Conservation (phyloP, 2,797 vertebrate genomes). For the Poeciliopsis turneri region DNA sequence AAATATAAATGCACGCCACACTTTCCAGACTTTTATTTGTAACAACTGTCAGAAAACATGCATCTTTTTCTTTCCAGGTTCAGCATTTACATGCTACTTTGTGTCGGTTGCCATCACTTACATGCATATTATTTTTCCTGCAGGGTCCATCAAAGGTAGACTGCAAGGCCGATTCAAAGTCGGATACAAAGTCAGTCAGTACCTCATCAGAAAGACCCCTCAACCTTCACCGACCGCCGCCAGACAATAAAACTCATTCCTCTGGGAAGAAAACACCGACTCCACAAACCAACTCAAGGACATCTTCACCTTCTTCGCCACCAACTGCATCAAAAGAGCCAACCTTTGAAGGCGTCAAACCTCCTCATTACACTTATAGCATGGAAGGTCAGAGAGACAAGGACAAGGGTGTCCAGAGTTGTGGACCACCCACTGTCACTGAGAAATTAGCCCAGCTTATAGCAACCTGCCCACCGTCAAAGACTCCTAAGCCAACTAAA, state of each 20-base stretch:
- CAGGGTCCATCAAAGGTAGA: conserved; percentile 82
- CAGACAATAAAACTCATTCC: conserved; percentile 78
- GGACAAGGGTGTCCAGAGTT: conserved; percentile 86
- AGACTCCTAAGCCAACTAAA: conserved; percentile 91
- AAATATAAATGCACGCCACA: background rate
- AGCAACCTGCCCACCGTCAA: conserved; percentile 93
- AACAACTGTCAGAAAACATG: background rate
- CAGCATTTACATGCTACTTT: background rate
- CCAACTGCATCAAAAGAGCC: conserved; percentile 70
- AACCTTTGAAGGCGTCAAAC: conserved; percentile 73
- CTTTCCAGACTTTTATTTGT: background rate
- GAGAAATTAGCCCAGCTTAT: conserved; percentile 97
- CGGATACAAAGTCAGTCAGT: conserved; percentile 71
- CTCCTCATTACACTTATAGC: conserved; percentile 73
- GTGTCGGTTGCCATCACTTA: conserved; percentile 12
- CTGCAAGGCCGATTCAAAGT: conserved; percentile 80
- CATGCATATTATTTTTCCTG: conserved; percentile 8
- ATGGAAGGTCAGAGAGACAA: conserved; percentile 80
- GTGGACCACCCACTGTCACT: conserved; percentile 91
- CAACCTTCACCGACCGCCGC: conserved; percentile 78
- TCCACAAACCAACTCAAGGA: conserved; percentile 64
- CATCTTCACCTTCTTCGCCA: conserved; percentile 67
- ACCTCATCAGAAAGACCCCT: conserved; percentile 77
- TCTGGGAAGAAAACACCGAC: conserved; percentile 79
- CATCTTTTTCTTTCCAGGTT: background rate